These are phyloP conservation scores for Orcinus orca DNA, from an alignment of 2,113 vertebrate genomes.

Conservation along the genomic window DNA sequence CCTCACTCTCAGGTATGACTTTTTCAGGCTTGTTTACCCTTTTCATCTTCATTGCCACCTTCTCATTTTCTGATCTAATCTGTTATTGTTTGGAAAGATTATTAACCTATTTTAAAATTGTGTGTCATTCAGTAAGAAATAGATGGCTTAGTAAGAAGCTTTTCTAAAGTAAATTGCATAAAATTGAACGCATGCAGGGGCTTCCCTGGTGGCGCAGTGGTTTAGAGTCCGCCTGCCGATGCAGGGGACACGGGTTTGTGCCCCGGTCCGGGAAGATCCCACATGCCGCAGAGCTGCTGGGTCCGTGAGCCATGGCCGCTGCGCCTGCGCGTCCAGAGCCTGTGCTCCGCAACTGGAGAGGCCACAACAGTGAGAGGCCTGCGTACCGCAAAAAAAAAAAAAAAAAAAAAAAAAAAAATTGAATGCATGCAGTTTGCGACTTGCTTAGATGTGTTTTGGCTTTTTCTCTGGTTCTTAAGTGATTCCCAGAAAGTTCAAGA, in stretches of 20 bases:
- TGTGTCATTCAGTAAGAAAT: background rate
- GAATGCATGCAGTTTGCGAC: background rate
- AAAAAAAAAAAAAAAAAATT: background rate
- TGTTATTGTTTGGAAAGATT: constrained; percentile 11
- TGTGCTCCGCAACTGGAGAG: too few relatives aligned
- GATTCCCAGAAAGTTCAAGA: background rate
- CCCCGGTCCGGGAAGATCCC: too few relatives aligned
- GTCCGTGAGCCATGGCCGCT: too few relatives aligned
- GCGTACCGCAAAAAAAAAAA: too few relatives aligned
- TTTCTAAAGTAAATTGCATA: background rate
- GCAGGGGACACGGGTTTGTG: too few relatives aligned
- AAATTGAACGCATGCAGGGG: background rate
- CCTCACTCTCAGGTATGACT: background rate
- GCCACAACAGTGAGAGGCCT: too few relatives aligned
- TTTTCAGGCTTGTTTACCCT: background rate
- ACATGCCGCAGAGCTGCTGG: too few relatives aligned
- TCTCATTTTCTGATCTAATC: background rate
- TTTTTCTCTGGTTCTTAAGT: background rate
- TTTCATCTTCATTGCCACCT: background rate
- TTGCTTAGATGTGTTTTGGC: background rate
- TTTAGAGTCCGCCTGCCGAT: too few relatives aligned
- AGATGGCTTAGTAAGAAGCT: background rate
- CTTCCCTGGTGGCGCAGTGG: too few relatives aligned
- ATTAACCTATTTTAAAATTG: background rate
- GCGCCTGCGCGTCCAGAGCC: too few relatives aligned